Evolutionary conservation across 2,888 invertebrate species (phyloP).

Genomic region (Parnassius apollo): DNA sequence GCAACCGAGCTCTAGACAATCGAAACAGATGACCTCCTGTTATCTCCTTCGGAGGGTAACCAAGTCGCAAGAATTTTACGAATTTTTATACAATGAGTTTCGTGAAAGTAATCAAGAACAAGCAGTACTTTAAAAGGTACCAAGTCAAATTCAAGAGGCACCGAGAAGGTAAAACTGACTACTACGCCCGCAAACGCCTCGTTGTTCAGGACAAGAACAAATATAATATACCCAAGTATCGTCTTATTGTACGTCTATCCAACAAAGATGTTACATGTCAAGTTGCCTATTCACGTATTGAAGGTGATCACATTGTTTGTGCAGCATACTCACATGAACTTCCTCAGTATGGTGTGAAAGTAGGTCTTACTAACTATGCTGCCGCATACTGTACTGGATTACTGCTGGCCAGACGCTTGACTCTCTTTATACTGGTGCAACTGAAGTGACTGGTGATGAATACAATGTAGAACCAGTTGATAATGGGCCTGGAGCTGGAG

Average conservation of each 20-base stretch:
- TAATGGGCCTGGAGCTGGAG: constrained; percentile 95
- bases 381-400: constrained; percentile 99
- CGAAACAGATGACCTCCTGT: too few species aligned
- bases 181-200: constrained; percentile 98
- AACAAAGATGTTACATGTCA: constrained; percentile 99
- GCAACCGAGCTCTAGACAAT: too few species aligned
- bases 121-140: constrained; percentile 99
- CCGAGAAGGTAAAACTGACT: constrained; percentile 99
- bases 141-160: constrained; percentile 99
- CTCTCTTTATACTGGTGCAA: constrained; percentile 92
- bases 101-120: constrained; percentile 99
- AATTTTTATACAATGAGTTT: too few species aligned
- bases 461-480: constrained; percentile 97
- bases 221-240: constrained; percentile 99
- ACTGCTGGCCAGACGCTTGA: constrained; percentile 95
- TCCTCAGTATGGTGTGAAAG: constrained; percentile 96
- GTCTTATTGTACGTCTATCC: constrained; percentile 97
- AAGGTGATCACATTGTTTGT: constrained; percentile 98
- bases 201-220: constrained; percentile 94
- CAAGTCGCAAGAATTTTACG: too few species aligned
- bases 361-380: constrained; percentile 99
- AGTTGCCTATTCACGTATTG: constrained; percentile 98
- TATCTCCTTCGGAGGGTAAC: too few species aligned
- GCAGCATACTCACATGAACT: constrained; percentile 99
- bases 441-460: constrained; percentile 96